A percentile compares a stretch with the other conserved stretches of the same genome.
Evolutionary conservation across 2,888 invertebrate genomes (phyloP).

Genomic region (Spisula subtruncata): DNA sequence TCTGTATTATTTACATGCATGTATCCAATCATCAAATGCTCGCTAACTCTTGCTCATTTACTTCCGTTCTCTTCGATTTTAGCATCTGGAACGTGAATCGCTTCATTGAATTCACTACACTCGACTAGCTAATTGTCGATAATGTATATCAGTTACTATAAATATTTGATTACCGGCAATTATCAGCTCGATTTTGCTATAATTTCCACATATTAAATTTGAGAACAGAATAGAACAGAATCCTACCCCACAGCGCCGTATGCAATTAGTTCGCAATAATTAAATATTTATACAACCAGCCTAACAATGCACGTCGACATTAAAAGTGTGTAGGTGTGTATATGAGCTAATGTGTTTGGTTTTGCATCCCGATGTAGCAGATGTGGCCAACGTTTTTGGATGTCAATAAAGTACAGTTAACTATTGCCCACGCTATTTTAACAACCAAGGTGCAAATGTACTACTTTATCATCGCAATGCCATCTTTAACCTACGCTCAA

Average conservation of each 20-base stretch:
- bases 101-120: neutral
- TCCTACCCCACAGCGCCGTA: too few relatives aligned
- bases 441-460: too few relatives aligned
- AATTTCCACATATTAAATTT: slow-evolving; percentile 16
- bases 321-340: too few relatives aligned
- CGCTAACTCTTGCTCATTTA: neutral
- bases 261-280: neutral
- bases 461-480: too few relatives aligned
- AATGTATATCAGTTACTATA: neutral
- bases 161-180: slow-evolving; percentile 1
- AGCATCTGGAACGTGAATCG: neutral
- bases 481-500: too few relatives aligned
- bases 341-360: too few relatives aligned
- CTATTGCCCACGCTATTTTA: too few relatives aligned
- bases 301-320: neutral
- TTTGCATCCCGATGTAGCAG: too few relatives aligned
- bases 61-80: neutral
- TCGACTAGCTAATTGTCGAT: neutral
- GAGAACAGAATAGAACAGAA: neutral
- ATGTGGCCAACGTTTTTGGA: too few relatives aligned
- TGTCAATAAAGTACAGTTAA: too few relatives aligned
- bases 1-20: neutral
- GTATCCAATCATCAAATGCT: neutral
- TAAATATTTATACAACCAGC: neutral
- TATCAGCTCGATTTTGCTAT: neutral